Evolutionary conservation across 2,797 vertebrate species (phyloP).

Genomic region (Coracias cyanogaster): DNA sequence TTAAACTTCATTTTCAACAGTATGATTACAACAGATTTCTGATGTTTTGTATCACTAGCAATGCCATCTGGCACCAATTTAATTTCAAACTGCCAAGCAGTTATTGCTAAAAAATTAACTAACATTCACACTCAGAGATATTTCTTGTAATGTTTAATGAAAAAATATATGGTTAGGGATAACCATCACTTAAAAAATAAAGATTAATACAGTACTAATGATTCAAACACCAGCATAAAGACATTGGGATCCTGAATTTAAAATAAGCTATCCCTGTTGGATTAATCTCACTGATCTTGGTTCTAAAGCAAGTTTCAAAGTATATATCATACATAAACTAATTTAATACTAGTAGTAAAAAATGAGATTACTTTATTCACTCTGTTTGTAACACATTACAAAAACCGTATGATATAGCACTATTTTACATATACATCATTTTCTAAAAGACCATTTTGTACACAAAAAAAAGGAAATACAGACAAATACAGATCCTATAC

Average conservation of each 20-base stretch:
- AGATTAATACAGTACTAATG: background rate
- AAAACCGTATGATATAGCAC: background rate
- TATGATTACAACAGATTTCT: background rate
- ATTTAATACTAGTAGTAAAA: background rate
- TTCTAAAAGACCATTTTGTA: background rate
- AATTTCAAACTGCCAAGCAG: background rate
- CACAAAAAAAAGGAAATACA: background rate
- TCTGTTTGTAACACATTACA: background rate
- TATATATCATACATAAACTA: background rate
- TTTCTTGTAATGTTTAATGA: background rate
- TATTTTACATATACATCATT: background rate
- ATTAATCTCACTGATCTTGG: background rate
- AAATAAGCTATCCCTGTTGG: background rate
- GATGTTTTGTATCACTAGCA: slow-evolving; percentile 4
- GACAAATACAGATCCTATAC: background rate
- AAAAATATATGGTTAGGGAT: background rate
- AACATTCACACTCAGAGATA: background rate
- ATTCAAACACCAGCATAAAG: background rate
- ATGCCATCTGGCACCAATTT: background rate
- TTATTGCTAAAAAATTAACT: background rate
- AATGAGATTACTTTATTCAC: background rate
- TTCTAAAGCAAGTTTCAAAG: background rate
- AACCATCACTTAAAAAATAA: background rate
- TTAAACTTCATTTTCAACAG: background rate
- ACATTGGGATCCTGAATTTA: background rate